Evolutionary conservation across 2,113 vertebrate genomes (phyloP).

Genomic region (Mastomys coucha): DNA sequence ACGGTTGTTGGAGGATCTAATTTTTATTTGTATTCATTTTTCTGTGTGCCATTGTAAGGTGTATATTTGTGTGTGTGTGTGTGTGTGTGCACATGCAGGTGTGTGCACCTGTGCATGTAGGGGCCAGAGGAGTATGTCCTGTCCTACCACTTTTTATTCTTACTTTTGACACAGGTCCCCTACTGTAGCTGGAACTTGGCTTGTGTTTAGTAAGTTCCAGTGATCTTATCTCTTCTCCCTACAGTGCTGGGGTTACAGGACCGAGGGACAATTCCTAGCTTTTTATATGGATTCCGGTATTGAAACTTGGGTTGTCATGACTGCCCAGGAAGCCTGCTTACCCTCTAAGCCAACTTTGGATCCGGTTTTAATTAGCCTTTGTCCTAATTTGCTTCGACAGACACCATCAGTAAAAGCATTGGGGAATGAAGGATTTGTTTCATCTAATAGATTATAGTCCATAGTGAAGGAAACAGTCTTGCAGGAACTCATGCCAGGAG

Average conservation of each 20-base stretch:
- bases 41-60: not conserved
- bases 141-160: no score
- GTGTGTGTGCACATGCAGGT: not conserved
- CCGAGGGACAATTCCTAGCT: not conserved
- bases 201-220: not conserved
- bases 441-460: not conserved
- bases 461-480: not conserved
- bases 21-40: not conserved
- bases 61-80: not conserved
- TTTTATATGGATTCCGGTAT: not conserved
- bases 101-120: not conserved
- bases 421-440: not conserved
- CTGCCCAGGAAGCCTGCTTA: not conserved
- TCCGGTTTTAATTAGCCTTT: not conserved
- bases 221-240: not conserved
- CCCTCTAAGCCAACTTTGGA: not conserved
- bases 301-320: not conserved
- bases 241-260: not conserved
- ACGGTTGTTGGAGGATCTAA: not conserved
- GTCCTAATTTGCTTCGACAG: not conserved
- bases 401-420: not conserved
- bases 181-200: not conserved
- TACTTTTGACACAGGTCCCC: not conserved
- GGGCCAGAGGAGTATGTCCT: not conserved
- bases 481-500: not conserved